Evolutionary conservation across 2,888 invertebrate species (phyloP), one percentile per base, ranked within the genome.

Genomic region (Drosophila buzzatii): DNA sequence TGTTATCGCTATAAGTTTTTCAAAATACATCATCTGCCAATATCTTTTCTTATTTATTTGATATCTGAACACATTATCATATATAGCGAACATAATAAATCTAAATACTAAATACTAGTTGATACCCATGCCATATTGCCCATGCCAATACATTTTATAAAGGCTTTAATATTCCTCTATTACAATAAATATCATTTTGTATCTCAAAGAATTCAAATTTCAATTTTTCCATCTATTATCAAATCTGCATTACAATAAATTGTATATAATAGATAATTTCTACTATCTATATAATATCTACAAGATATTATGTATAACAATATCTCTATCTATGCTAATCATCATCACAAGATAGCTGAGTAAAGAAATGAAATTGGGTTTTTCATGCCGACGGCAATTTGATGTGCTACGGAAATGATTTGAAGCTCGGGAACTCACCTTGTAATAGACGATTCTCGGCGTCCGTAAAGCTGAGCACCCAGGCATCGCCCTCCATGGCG

Each of bases 401-500:
- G 31, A 63, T 2, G 4, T 4, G 18, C n/a, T 35, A n/a, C 9
- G 20, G 14, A n/a, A 27, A 4, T 8, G 16, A 8, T 23, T 45
- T 8, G 23, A 1, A 20, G 12, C 18, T 12, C 6, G 1, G 12
- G 7, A 39, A 72, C 91, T 88, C 73, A 93, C 98, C 95, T 93
- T 97, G 97, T 20, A 99, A 94, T 41, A 99, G 94, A 66, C 97
- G 95, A 93, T 98, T 97, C 93, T 99, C 99, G 14, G 98, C 98
- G 93, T 98, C 97, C 80, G 96, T 95, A 93, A 98, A 98, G 79
- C 96, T 97, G 89, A 99, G 94, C 71, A 98, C 97, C 98, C 99
- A 99, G 45, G 98, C 98, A 93, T 99, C 99, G 35, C 98, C 98
- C 92, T 99, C 99, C 96, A 98, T 98, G 4, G 97, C 97, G 3